Percentiles rank a stretch among this genome's conserved stretches.
Conservation (phyloP, 2,888 invertebrate species). For the Rhopalosiphum nymphaeae region DNA sequence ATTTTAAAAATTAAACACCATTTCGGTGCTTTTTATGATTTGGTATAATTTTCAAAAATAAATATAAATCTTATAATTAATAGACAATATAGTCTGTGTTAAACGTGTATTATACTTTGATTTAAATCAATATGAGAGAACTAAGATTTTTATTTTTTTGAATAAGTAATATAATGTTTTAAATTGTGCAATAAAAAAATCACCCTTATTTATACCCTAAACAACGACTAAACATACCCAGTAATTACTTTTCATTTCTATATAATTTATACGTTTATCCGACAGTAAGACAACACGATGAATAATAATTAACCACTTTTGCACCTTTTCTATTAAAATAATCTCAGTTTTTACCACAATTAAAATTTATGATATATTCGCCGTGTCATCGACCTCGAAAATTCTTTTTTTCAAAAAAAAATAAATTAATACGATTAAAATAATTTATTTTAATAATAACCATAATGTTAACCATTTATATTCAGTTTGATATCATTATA, state of each 20-base stretch:
- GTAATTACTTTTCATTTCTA: slow-evolving; percentile 20
- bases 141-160: neutral
- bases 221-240: neutral
- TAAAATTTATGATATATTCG: slow-evolving; percentile 13
- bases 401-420: neutral
- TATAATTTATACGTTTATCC: slow-evolving; percentile 15
- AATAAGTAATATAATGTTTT: neutral
- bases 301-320: slow-evolving; percentile 24
- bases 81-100: neutral
- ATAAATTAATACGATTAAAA: neutral
- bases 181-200: neutral
- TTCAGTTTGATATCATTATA: neutral
- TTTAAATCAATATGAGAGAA: neutral
- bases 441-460: neutral
- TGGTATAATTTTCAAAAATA: neutral
- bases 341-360: neutral
- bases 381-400: neutral
- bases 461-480: neutral
- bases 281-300: neutral
- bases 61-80: neutral
- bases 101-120: neutral
- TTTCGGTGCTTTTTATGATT: neutral
- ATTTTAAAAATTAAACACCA: neutral
- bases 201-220: neutral
- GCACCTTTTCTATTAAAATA: neutral